Conservation (phyloP, 2,888 invertebrate species). For the Mesorhabditis belari region DNA sequence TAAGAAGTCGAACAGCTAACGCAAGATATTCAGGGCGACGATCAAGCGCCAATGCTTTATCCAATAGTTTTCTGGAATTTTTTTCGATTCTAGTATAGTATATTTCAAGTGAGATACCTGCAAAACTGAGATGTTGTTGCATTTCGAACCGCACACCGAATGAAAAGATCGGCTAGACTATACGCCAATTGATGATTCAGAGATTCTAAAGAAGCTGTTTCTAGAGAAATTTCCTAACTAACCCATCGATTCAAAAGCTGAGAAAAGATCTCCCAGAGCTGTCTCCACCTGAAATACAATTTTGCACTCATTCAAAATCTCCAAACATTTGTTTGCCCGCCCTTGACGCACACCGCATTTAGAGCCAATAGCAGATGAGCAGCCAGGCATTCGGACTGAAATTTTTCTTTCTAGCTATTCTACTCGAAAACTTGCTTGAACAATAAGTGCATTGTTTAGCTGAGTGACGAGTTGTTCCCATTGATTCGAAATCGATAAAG, state of each 20-base stretch:
- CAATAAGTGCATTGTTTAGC: neutral
- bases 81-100: too few species aligned
- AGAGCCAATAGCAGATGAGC: neutral
- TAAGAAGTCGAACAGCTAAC: slow-evolving; percentile 17
- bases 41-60: slow-evolving; percentile 23
- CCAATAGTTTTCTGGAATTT: slow-evolving; percentile 35
- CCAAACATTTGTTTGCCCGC: neutral
- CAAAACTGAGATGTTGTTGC: neutral
- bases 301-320: neutral
- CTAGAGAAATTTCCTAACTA: neutral
- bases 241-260: neutral
- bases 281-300: neutral
- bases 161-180: neutral
- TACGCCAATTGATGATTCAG: neutral
- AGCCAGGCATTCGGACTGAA: neutral
- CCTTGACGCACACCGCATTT: neutral
- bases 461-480: neutral
- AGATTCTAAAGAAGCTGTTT: neutral
- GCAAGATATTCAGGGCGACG: slow-evolving; percentile 25
- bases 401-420: neutral
- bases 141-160: neutral
- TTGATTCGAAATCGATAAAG: neutral
- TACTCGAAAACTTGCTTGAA: neutral
- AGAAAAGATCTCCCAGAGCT: neutral
- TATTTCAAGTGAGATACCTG: too few species aligned